Conservation (phyloP, 2,113 vertebrate species). For the Peucedramus taeniatus region DNA sequence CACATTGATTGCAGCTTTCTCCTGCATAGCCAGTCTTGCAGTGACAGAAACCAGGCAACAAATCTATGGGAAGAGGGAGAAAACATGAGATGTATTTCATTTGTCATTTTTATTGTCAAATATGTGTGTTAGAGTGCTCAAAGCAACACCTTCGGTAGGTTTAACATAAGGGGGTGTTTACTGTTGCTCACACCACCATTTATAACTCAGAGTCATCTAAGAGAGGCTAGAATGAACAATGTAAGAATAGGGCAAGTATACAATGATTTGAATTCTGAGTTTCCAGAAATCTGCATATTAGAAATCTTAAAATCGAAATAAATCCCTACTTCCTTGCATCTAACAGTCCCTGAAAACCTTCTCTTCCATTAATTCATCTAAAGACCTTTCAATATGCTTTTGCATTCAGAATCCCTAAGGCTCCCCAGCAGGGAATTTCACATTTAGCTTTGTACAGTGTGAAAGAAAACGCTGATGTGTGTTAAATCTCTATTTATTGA, state of each 20-base stretch:
- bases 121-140: background rate
- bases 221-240: background rate
- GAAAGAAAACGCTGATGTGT: background rate
- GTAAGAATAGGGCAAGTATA: background rate
- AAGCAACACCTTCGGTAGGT: background rate
- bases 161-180: background rate
- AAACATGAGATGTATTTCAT: background rate
- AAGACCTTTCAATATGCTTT: background rate
- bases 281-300: background rate
- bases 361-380: background rate
- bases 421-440: background rate
- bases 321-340: background rate
- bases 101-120: background rate
- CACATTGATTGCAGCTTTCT: conserved; percentile 82
- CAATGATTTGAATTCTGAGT: background rate
- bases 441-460: background rate
- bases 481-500: background rate
- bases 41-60: conserved; percentile 85
- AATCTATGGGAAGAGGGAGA: conserved; percentile 59
- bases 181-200: background rate
- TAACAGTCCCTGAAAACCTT: background rate
- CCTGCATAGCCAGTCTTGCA: conserved; percentile 91
- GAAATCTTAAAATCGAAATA: background rate
- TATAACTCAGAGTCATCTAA: background rate
- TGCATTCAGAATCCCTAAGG: background rate